phyloP scores from a whole-genome alignment of 2,113 vertebrate genomes.

The Pomatostomus ruficeps region DNA sequence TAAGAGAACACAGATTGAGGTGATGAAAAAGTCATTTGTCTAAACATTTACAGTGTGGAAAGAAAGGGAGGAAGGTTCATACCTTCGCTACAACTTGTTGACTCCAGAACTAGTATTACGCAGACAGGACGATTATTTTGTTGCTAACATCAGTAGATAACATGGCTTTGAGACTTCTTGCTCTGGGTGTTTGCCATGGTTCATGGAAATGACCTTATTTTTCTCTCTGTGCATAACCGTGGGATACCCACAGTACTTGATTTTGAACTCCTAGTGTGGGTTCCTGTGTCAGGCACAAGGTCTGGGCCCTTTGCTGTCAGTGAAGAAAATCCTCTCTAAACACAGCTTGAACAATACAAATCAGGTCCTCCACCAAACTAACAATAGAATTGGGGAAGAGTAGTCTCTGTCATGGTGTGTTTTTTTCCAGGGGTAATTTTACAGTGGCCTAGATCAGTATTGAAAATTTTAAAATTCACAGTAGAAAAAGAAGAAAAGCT shows the following conservation, averaged over 20 bases:
- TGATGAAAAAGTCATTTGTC: background rate
- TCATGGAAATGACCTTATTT: background rate
- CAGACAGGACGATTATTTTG: background rate
- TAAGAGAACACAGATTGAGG: background rate
- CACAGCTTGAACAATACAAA: background rate
- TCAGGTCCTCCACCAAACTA: background rate
- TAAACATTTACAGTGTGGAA: background rate
- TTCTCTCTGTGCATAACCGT: background rate
- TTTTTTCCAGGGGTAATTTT: background rate
- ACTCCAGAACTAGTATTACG: background rate
- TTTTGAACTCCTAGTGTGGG: fast-evolving
- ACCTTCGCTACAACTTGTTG: fast-evolving
- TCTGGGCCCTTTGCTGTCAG: background rate
- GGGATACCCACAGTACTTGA: background rate
- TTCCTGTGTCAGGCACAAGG: background rate
- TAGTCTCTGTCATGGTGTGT: background rate
- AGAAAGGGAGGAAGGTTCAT: background rate
- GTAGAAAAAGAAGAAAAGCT: background rate
- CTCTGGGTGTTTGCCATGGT: background rate
- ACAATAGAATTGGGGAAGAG: background rate
- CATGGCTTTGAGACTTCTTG: background rate
- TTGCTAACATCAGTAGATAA: background rate
- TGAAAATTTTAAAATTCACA: background rate
- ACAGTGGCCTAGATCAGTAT: background rate
- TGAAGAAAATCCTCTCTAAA: background rate